Conservation (phyloP, 2,888 invertebrate species). For the Metellina segmentata region DNA sequence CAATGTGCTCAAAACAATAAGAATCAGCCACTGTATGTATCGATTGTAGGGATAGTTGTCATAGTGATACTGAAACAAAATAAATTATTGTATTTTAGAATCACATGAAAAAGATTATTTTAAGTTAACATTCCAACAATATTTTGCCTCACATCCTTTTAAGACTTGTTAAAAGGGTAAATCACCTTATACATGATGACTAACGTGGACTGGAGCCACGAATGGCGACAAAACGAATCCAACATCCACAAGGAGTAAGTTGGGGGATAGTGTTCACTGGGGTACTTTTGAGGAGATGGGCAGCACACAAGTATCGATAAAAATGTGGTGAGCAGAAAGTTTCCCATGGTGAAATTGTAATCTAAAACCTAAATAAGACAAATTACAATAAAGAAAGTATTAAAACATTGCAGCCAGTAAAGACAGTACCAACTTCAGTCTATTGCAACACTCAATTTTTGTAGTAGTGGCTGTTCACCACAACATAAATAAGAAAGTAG, state of each 20-base stretch:
- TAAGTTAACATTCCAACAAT: not conserved
- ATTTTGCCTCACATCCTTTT: not conserved
- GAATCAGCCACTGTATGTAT: conserved; percentile 90
- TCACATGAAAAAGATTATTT: not conserved
- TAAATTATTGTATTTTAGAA: conserved; percentile 28
- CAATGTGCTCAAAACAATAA: conserved; percentile 94
- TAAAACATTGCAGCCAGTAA: no score
- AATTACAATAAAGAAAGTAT: no score
- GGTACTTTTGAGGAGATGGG: conserved; percentile 87
- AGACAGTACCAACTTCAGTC: no score
- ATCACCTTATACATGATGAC: conserved; percentile 96
- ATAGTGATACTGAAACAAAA: conserved; percentile 82
- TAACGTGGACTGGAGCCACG: conserved; percentile 95
- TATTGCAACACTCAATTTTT: no score
- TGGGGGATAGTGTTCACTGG: conserved; percentile 84
- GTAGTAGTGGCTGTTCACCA: not conserved
- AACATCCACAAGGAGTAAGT: conserved; percentile 93
- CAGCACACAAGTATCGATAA: conserved; percentile 90
- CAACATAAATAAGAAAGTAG: not conserved
- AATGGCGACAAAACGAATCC: conserved; percentile 91
- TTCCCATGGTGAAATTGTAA: conserved; percentile 96
- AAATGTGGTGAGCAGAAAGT: conserved; percentile 91
- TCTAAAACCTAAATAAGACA: conserved; percentile 86
- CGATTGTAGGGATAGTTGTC: conserved; percentile 81
- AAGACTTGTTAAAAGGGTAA: not conserved